Evolutionary conservation across 2,888 invertebrate species (phyloP), one percentile per base, ranked within the genome.

Genomic region (Coecobrya sp.): DNA sequence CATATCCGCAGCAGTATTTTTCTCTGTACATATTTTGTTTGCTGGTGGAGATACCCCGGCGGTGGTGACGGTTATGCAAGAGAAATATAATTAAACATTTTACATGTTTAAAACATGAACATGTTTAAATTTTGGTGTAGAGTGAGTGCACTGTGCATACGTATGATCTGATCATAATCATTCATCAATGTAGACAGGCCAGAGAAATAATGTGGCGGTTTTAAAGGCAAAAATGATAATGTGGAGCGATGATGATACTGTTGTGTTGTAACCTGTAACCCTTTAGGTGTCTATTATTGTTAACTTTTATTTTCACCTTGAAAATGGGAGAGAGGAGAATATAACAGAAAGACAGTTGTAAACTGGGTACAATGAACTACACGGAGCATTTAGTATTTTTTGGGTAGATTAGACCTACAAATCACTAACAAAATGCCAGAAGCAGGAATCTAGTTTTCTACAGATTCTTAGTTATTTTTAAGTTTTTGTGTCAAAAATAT

Each of bases 71-170:
- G 73, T 73, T 36, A 73, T 11, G 36, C 68, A 86, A 70, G 52
- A 52, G 49, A 49, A 52, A 86, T 86, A 86, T 86, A 86, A 86
- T 86, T 86, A 86, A 70, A 86, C 86, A 86, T 16, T 86, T 68
- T 86, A 45, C 49, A 86, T 86, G 86, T 86, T 86, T 86, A n/a
- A 86, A 86, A 86, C 86, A 86, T 86, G 86, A 86, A 30, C 70
- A 36, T 27, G 70, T 52, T 86, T 55, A 86, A 70, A 70, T 70
- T 70, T n/a, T 65, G 5, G 1, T 11, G 22, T 13, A 22, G n/a
- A n/a, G n/a, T n/a, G n/a, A n/a, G n/a, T n/a, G n/a, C n/a, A n/a
- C n/a, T n/a, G 59, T 59, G 59, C 27, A 65, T 55, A 65, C 16
- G 65, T 25, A 65, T 10, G 25, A 25, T 16, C 7, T 55, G n/a